A percentile compares a stretch with the other conserved stretches of the same genome.
phyloP scores from a whole-genome alignment of 2,888 invertebrate genomes.

The Acanthoscelides obtectus region DNA sequence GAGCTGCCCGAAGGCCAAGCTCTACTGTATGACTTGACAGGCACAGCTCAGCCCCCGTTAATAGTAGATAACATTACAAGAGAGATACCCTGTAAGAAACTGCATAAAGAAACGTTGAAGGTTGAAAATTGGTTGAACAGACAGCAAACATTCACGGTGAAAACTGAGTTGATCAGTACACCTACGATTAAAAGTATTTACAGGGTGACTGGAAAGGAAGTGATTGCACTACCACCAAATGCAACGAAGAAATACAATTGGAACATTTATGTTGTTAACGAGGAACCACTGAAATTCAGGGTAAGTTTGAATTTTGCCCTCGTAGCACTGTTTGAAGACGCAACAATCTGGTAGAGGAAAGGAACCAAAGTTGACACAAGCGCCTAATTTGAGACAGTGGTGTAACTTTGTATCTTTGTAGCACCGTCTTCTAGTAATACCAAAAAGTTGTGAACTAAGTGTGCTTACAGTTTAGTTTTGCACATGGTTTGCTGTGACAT shows the following conservation, averaged over 20 bases:
- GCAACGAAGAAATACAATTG: slow-evolving; percentile 37
- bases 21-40: slow-evolving; percentile 47
- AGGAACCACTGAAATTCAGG: slow-evolving; percentile 40
- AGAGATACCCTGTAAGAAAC: slow-evolving; percentile 49
- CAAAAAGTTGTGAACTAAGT: too few relatives aligned
- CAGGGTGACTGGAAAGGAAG: slow-evolving; percentile 36
- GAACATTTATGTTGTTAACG: slow-evolving; percentile 42
- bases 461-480: too few relatives aligned
- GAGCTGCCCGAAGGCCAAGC: slow-evolving; percentile 52
- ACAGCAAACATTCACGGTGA: slow-evolving; percentile 42
- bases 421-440: too few relatives aligned
- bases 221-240: slow-evolving; percentile 38
- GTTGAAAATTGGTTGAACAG: slow-evolving; percentile 51
- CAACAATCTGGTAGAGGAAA: too few relatives aligned
- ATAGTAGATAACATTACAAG: slow-evolving; percentile 40
- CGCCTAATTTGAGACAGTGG: too few relatives aligned
- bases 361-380: too few relatives aligned
- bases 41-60: slow-evolving; percentile 47
- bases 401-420: too few relatives aligned
- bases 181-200: slow-evolving; percentile 31
- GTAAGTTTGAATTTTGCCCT: slow-evolving; percentile 30
- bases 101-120: slow-evolving; percentile 44
- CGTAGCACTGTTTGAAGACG: too few relatives aligned
- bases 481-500: too few relatives aligned
- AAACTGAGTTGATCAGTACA: slow-evolving; percentile 25